Evolutionary conservation across 1,140 invertebrate species (phyloP), one percentile per base, ranked within the genome.

Genomic region (Lineus longissimus): DNA sequence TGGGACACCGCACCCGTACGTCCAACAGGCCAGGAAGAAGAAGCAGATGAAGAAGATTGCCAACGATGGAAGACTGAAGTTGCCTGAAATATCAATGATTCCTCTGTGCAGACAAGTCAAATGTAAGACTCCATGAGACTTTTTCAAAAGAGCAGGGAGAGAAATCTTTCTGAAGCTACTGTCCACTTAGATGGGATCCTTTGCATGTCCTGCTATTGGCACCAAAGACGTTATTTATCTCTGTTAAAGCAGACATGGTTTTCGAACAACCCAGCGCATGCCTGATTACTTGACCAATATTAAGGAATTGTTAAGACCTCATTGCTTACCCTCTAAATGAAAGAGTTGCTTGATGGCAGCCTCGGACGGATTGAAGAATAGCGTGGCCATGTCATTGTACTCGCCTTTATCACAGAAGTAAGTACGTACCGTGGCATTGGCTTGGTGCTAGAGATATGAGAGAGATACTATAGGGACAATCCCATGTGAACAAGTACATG

Each of bases 331-430:
- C 65, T 69, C 63, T 64, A 95, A 92, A 80, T 98, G 96, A 66
- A 99, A 91, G 0, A 99, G 83, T 19, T 92, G 92, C 55, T 91
- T 86, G 0, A 98, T 94, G 43, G 90, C 93, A 23, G 91, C 90
- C 83, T 98, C 96, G 0, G 96, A 94, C 7, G 94, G 97, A 86
- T 97, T 94, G 76, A 98, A 95, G 91, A 95, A 97, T 23, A 99
- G 86, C n/a, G 92, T 89, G 2, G 93, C 93, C 55, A 94, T 87
- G 0, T 90, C 83, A 80, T 90, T 97, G 78, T 95, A 97, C 78
- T 97, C 86, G 17, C 94, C 93, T 72, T 94, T 90, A 0, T 86
- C 86, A 82, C 96, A 99, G 78, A 90, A 93, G 76, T 73, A 76
- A 0, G 70, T 74, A 15, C 75, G 51, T 1, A 76, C 73, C 15